These are phyloP conservation scores for Anthrax anthrax DNA, from an alignment of 2,888 invertebrate genomes.

Conservation along the genomic window DNA sequence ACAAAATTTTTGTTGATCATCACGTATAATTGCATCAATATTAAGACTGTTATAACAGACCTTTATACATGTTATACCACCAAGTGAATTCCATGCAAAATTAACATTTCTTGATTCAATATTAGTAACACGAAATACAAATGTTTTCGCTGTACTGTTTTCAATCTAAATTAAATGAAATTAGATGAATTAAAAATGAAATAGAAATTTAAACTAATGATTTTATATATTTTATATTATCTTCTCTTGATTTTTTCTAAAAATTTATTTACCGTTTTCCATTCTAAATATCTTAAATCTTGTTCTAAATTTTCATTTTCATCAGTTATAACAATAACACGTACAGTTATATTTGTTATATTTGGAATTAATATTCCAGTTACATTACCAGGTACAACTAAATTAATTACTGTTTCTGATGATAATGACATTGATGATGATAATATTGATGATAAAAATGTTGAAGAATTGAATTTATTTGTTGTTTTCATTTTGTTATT, in stretches of 20 bases:
- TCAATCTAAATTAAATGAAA: slow-evolving; percentile 21
- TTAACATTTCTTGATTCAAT: slow-evolving; percentile 28
- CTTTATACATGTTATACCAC: slow-evolving; percentile 9
- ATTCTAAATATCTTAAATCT: slow-evolving; percentile 31
- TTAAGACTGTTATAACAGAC: slow-evolving; percentile 11
- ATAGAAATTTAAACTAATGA: not conserved
- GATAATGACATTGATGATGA: not conserved
- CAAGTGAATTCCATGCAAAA: slow-evolving; percentile 16
- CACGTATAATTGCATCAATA: slow-evolving; percentile 7
- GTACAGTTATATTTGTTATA: slow-evolving; percentile 24
- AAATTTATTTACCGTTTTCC: slow-evolving; percentile 28
- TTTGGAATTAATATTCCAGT: slow-evolving; percentile 29
- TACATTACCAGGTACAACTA: slow-evolving; percentile 24
- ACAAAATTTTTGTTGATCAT: slow-evolving; percentile 12
- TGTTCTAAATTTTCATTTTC: slow-evolving; percentile 28
- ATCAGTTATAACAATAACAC: slow-evolving; percentile 27
- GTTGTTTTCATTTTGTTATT: not conserved
- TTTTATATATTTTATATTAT: too few species aligned
- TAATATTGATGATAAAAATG: too few species aligned
- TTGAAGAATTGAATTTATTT: not conserved
- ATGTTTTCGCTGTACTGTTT: slow-evolving; percentile 24
- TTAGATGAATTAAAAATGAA: not conserved
- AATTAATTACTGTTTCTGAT: not conserved
- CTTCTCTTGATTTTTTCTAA: not conserved
- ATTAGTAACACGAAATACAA: slow-evolving; percentile 23